phyloP scores from a whole-genome alignment of 2,113 vertebrate species.

The Rhinichthys klamathensis region DNA sequence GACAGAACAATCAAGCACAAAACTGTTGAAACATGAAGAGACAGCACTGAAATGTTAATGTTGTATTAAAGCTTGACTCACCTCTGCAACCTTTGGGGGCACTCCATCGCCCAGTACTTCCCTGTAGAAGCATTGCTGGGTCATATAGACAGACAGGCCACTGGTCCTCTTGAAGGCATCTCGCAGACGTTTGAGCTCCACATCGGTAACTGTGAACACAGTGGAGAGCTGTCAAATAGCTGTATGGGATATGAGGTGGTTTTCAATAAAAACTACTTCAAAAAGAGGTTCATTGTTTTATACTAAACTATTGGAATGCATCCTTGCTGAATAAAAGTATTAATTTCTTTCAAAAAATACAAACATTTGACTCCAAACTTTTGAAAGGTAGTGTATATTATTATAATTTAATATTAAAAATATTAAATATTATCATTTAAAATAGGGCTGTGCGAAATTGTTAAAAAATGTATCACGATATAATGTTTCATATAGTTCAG shows the following conservation, averaged over 20 bases:
- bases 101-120: conserved; percentile 98
- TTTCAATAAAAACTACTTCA: neutral
- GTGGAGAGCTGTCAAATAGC: neutral
- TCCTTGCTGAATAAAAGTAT: neutral
- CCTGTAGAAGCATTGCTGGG: conserved; percentile 95
- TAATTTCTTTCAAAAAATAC: neutral
- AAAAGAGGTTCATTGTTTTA: neutral
- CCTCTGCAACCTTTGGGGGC: conserved; percentile 96
- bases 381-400: no score
- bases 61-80: conserved; percentile 65
- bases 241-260: neutral
- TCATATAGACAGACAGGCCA: conserved; percentile 95
- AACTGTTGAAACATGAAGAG: conserved; percentile 32
- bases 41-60: conserved; percentile 4
- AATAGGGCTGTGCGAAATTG: no score
- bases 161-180: conserved; percentile 99
- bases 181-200: conserved; percentile 94
- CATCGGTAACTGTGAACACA: conserved; percentile 86
- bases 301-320: no score
- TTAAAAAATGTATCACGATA: no score
- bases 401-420: no score
- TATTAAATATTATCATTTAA: no score
- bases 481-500: no score
- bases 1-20: conserved; percentile 9
- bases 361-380: no score